phyloP scores from a whole-genome alignment of 2,888 invertebrate species.

The Tipula lateralis region DNA sequence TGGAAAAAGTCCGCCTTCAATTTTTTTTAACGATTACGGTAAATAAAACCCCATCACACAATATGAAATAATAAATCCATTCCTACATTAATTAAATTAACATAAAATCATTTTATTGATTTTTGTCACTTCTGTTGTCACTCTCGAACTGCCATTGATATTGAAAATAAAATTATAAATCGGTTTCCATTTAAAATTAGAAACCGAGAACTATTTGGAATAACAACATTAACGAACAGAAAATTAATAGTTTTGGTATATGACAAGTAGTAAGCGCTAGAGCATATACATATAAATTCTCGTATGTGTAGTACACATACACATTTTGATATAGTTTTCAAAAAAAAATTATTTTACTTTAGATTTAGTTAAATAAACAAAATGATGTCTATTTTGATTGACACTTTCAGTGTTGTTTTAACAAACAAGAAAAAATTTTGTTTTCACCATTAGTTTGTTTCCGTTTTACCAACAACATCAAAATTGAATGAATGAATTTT shows the following conservation, averaged over 20 bases:
- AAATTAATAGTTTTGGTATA: not conserved
- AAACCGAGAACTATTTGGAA: not conserved
- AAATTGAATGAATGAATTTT: not conserved
- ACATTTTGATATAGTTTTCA: conserved; percentile 24
- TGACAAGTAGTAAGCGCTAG: not conserved
- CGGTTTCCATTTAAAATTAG: not conserved
- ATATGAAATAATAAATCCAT: not conserved
- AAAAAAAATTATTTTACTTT: conserved; percentile 7
- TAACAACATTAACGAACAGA: not conserved
- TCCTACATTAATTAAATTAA: not conserved
- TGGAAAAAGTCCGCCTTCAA: too few species aligned
- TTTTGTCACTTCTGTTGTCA: not conserved
- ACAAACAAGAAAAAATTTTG: not conserved
- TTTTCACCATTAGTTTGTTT: conserved; percentile 13
- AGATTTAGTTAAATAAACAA: conserved; percentile 27
- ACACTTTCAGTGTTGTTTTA: conserved; percentile 26
- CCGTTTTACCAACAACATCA: conserved; percentile 2
- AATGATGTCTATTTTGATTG: conserved; percentile 27
- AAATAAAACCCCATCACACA: not conserved
- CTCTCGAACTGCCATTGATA: not conserved
- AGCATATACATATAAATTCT: not conserved
- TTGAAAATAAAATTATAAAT: not conserved
- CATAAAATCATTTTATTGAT: not conserved
- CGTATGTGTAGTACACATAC: not conserved
- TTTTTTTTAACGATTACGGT: too few species aligned